A percentile compares a stretch with the other conserved stretches of the same genome.
phyloP scores from a whole-genome alignment of 2,113 vertebrate species.

The Cynopterus brachyotis region DNA sequence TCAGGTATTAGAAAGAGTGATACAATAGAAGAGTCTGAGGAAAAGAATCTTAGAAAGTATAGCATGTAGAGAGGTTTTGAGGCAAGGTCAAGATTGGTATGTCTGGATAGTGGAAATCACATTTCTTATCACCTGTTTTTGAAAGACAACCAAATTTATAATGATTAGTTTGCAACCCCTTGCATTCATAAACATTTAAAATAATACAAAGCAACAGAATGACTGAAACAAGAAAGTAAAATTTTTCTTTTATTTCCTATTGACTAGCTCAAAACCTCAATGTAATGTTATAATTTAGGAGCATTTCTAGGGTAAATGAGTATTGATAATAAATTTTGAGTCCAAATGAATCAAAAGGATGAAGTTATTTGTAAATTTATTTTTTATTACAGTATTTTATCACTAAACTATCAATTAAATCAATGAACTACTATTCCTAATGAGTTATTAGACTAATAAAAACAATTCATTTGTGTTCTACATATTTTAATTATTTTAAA shows the following conservation, averaged over 20 bases:
- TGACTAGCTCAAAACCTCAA: background rate
- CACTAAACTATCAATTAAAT: slow-evolving; percentile 10
- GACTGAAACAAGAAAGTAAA: background rate
- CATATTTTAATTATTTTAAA: slow-evolving; percentile 45
- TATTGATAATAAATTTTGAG: background rate
- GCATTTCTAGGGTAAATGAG: background rate
- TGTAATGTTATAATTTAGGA: background rate
- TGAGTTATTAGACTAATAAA: slow-evolving; percentile 8
- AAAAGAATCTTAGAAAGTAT: background rate
- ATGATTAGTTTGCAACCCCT: background rate
- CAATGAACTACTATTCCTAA: slow-evolving; percentile 26
- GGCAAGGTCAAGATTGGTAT: rapidly evolving
- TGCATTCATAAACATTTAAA: background rate
- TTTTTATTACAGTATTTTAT: background rate
- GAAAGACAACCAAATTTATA: background rate
- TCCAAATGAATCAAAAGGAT: background rate
- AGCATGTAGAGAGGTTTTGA: background rate
- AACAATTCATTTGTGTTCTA: background rate
- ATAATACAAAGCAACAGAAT: background rate
- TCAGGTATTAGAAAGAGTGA: background rate
- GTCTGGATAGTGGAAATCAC: background rate
- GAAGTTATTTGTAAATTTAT: background rate
- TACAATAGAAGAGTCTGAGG: background rate
- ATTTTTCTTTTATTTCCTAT: background rate
- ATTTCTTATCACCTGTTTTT: background rate